phyloP scores from a whole-genome alignment of 2,797 vertebrate species.

The Pagetopsis macropterus region DNA sequence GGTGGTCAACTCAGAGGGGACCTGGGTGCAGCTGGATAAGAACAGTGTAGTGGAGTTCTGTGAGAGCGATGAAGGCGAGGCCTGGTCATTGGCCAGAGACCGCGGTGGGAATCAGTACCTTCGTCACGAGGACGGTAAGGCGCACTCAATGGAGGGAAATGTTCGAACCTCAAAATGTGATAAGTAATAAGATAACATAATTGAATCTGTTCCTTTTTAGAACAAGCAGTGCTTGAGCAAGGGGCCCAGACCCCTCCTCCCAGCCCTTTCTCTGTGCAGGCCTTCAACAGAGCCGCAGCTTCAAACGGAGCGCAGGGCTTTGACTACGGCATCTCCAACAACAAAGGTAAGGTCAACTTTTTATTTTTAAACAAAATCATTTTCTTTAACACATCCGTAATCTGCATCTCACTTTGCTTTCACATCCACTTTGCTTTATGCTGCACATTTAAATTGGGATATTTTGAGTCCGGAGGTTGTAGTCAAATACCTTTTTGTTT shows the following conservation, averaged over 20 bases:
- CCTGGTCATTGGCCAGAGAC: constrained; percentile 98
- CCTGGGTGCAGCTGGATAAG: constrained; percentile 99
- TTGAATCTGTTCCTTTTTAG: constrained; percentile 75
- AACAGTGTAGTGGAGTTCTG: constrained; percentile 99
- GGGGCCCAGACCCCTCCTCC: constrained; percentile 95
- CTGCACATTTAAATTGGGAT: constrained; percentile 1
- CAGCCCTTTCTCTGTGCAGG: constrained; percentile 96
- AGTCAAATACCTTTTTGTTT: constrained; percentile 6
- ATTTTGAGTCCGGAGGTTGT: constrained; percentile 13
- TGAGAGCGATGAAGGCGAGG: constrained; percentile 98
- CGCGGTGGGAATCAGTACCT: constrained; percentile 97
- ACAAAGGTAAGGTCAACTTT: constrained; percentile 90
- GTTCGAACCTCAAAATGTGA: not conserved
- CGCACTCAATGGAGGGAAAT: not conserved
- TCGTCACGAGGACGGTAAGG: constrained; percentile 95
- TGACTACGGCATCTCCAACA: constrained; percentile 97
- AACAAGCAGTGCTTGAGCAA: constrained; percentile 92
- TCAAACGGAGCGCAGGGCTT: constrained; percentile 94
- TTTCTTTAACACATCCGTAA: not conserved
- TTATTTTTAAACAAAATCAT: not conserved
- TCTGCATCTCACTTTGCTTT: constrained; percentile 40
- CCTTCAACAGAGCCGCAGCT: constrained; percentile 90
- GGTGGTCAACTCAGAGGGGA: constrained; percentile 98
- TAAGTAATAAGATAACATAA: not conserved
- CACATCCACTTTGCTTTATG: constrained; percentile 25